phyloP scores from a whole-genome alignment of 2,113 vertebrate species.

The Lasiurus borealis region DNA sequence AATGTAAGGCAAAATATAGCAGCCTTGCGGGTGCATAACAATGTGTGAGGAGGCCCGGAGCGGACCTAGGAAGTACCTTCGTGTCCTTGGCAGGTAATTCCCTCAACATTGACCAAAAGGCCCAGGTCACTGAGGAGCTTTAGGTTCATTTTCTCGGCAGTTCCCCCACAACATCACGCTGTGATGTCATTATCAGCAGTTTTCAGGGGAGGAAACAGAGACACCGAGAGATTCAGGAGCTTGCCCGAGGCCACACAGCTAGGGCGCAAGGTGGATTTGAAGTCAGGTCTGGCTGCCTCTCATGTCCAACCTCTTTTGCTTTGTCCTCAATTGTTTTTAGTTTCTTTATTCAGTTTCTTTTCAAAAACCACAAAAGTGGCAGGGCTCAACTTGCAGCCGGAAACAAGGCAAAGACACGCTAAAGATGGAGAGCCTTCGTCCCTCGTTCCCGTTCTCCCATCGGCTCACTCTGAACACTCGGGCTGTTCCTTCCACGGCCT shows the following conservation, averaged over 20 bases:
- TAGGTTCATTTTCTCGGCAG: not conserved
- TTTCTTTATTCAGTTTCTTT: constrained; percentile 9
- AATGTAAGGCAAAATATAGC: not conserved
- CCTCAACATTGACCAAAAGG: not conserved
- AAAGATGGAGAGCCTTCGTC: not conserved
- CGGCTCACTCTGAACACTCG: rapidly evolving
- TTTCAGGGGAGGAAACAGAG: not conserved
- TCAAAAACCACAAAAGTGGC: not conserved
- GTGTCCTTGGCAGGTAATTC: not conserved
- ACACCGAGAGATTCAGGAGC: not conserved
- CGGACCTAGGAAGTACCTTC: not conserved
- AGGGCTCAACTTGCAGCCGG: not conserved
- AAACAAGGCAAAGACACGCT: not conserved
- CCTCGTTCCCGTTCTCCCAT: rapidly evolving
- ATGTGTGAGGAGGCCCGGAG: not conserved
- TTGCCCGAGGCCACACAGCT: not conserved
- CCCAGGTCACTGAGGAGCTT: not conserved
- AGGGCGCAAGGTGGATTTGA: not conserved
- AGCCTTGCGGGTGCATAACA: not conserved
- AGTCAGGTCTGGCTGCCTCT: not conserved
- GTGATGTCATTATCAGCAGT: not conserved
- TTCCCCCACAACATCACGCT: not conserved
- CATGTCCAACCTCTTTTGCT: not conserved
- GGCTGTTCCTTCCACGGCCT: not conserved
- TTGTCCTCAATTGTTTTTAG: not conserved